Base-by-base conservation (phyloP, 2,888 invertebrate species). In the Pharmacophagus antenor region DNA sequence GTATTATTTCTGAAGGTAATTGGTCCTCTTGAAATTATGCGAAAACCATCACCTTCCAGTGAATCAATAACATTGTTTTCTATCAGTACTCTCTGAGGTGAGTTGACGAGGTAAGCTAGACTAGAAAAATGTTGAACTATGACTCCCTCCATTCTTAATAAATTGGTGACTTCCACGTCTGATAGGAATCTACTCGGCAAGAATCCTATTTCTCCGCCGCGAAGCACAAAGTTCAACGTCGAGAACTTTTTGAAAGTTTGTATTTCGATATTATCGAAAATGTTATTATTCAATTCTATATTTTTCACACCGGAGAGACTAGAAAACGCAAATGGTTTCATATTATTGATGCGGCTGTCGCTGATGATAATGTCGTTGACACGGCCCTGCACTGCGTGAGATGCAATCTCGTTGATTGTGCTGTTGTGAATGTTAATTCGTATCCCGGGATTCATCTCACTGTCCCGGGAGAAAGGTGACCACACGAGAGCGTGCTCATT, bases 191-290 rank as follows among this genome's bases (percentile, higher is more conserved):
- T 92, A 68, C 95, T 95, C 4, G 95, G 95, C 62, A 95, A 77
- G 54, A 86, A 88, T 25, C 86, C 82, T 50, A 95, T 92, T 12
- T 74, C 82, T 21, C 94, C 93, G 3, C 94, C 93, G 46, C 91
- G 89, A 54, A 96, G 80, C 65, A 92, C 86, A 64, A 96, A 91
- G 66, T 92, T 92, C 37, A 92, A 91, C 0, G 94, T 93, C 23
- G 93, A 92, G 73, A 96, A 95, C 81, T 95, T 95, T 73, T 96
- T 96, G 72, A 96, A 95, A 2, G 95, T 93, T 82, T 96, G 93
- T 44, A 92, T 92, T 67, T 94, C 94, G 50, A 95, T 91, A 52
- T 86, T 91, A 46, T 92, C 87, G 48, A 95, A 89, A 2, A 78
- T 77, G 59, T 94, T 93, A 68, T 94, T 91, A 31, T 86, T 88